Percentiles rank a stretch among this genome's conserved stretches.
These are phyloP conservation scores for Amphiprion clarkii DNA, from an alignment of 2,797 vertebrate genomes.

Conservation along the genomic window DNA sequence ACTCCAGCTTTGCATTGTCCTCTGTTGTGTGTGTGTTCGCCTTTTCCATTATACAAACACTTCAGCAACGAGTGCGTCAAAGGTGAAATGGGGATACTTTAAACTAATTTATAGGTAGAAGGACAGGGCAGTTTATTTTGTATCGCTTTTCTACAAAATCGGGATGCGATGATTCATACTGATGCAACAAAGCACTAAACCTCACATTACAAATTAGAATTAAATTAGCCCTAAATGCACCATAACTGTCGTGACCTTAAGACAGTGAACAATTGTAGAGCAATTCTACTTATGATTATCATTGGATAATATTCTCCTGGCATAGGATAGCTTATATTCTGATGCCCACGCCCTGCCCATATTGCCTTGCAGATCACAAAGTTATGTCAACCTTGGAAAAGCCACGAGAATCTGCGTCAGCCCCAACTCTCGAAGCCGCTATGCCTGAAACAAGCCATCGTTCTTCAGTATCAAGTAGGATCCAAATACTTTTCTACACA, in stretches of 20 bases:
- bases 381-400: conserved; percentile 95
- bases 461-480: conserved; percentile 96
- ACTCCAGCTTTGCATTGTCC: conserved; percentile 14
- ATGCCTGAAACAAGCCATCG: conserved; percentile 95
- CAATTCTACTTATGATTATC: not conserved
- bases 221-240: conserved; percentile 32
- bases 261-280: not conserved
- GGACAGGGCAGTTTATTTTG: not conserved
- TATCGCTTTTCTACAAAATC: not conserved
- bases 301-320: conserved; percentile 4
- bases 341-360: conserved; percentile 50
- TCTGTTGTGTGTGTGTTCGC: conserved; percentile 32
- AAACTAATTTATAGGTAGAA: not conserved
- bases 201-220: not conserved
- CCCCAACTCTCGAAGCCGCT: conserved; percentile 94
- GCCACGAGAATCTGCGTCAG: conserved; percentile 95
- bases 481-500: conserved; percentile 50
- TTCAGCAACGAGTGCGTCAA: not conserved
- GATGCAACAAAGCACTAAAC: conserved; percentile 25
- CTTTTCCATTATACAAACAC: conserved; percentile 30
- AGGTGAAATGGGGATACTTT: too few relatives aligned
- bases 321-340: conserved; percentile 44
- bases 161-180: not conserved
- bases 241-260: conserved; percentile 1
- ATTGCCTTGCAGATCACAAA: conserved; percentile 91